A percentile compares a stretch with the other conserved stretches of the same genome.
These are phyloP conservation scores for Ichneumoninae sp. DNA, from an alignment of 2,888 invertebrate species.

Conservation along the genomic window DNA sequence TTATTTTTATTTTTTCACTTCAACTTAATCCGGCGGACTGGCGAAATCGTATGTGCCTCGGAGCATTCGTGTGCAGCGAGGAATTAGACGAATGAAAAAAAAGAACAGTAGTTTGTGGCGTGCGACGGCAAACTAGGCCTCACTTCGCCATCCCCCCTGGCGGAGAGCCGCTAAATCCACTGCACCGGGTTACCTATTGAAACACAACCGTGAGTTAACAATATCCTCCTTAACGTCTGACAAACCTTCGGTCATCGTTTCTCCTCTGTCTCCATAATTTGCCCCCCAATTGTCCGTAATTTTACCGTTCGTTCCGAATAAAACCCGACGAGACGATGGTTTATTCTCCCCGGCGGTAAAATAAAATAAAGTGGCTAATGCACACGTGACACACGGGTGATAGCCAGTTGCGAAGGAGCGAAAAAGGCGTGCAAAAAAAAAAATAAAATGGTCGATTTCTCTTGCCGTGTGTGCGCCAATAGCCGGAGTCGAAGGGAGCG, in stretches of 20 bases:
- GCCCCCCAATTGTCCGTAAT: not conserved
- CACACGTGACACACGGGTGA: not conserved
- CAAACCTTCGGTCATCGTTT: constrained; percentile 54
- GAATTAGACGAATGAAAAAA: constrained; percentile 26
- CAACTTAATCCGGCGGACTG: constrained; percentile 9
- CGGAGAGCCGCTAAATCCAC: not conserved
- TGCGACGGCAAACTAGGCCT: constrained; percentile 48
- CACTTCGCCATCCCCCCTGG: not conserved
- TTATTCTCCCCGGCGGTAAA: not conserved
- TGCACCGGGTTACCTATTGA: constrained; percentile 53
- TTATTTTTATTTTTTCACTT: constrained; percentile 56
- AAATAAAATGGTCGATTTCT: not conserved
- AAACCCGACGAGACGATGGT: constrained; percentile 1
- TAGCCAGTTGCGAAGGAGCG: not conserved
- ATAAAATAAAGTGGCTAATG: not conserved
- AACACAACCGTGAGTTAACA: constrained; percentile 57
- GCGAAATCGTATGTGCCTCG: not conserved
- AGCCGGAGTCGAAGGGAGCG: constrained; percentile 1
- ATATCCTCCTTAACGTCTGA: constrained; percentile 63
- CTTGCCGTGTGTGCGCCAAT: not conserved
- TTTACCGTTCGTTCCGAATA: not conserved
- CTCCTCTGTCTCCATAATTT: constrained; percentile 39
- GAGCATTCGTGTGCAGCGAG: constrained; percentile 5
- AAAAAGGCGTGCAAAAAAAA: not conserved
- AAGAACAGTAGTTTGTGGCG: constrained; percentile 34